Evolutionary conservation across 2,113 vertebrate species (phyloP).

Genomic region (Protobothrops mucrosquamatus): DNA sequence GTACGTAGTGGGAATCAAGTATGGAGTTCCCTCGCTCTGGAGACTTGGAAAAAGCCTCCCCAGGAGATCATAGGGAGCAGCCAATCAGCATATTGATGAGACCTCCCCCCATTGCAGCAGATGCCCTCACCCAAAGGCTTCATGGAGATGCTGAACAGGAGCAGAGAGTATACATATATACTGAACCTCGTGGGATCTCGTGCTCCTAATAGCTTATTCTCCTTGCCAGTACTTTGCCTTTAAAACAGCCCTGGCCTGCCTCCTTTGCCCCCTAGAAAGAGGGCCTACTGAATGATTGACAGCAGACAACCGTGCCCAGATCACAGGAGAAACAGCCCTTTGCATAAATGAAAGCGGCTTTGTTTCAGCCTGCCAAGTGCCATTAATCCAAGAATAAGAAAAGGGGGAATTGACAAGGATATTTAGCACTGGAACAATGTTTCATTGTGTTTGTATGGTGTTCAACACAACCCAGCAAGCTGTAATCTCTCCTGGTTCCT

Average conservation of each 20-base stretch:
- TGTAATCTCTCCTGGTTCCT: conserved; percentile 28
- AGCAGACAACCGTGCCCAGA: not conserved
- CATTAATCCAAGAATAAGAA: conserved; percentile 25
- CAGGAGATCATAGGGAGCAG: not conserved
- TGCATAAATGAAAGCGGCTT: not conserved
- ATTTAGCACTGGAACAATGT: conserved; percentile 26
- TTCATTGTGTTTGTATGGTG: conserved; percentile 25
- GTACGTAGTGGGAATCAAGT: not conserved
- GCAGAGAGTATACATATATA: not conserved
- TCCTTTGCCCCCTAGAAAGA: not conserved
- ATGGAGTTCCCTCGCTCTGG: not conserved
- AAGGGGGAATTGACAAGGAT: conserved; percentile 6
- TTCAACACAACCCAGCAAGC: conserved; percentile 23
- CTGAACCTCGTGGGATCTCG: not conserved
- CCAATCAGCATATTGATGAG: not conserved
- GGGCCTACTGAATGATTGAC: not conserved
- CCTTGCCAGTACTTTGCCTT: not conserved
- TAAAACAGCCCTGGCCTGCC: too few species aligned
- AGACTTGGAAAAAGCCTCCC: not conserved
- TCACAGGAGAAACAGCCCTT: not conserved
- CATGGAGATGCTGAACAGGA: not conserved
- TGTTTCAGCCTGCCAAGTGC: conserved; percentile 25
- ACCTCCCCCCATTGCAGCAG: not conserved
- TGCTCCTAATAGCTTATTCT: not conserved
- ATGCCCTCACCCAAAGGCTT: not conserved